A percentile compares a stretch with the other conserved stretches of the same genome.
phyloP scores from a whole-genome alignment of 2,888 invertebrate species.

The Amorpha juglandis region DNA sequence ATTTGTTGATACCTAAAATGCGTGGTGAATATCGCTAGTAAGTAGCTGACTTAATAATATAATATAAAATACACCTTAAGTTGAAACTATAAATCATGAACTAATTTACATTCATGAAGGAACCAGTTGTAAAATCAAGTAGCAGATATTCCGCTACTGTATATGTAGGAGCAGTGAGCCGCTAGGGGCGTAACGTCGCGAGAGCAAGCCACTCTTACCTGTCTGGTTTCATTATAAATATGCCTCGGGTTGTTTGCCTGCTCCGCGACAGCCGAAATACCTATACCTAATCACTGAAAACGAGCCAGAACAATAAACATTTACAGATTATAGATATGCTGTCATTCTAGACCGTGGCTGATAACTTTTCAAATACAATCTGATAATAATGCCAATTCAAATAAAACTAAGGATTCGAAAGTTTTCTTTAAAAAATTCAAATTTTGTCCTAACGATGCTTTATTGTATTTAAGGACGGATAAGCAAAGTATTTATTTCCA shows the following conservation, averaged over 20 bases:
- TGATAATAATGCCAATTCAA: neutral
- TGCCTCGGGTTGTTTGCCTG: slow-evolving; percentile 58
- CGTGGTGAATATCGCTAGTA: neutral
- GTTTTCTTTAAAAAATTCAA: too few relatives aligned
- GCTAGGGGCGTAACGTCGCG: slow-evolving; percentile 50
- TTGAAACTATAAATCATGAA: neutral
- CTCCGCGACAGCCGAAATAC: slow-evolving; percentile 55
- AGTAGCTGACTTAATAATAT: neutral
- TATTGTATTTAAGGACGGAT: too few relatives aligned
- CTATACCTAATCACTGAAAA: slow-evolving; percentile 53
- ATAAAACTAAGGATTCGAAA: neutral
- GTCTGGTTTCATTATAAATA: slow-evolving; percentile 68
- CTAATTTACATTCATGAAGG: slow-evolving; percentile 15
- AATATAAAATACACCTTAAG: slow-evolving; percentile 4
- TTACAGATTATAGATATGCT: slow-evolving; percentile 23
- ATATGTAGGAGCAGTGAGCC: slow-evolving; percentile 40
- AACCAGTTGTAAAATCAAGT: slow-evolving; percentile 36
- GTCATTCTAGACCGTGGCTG: neutral
- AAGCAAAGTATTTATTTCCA: too few relatives aligned
- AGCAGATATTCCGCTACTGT: slow-evolving; percentile 42
- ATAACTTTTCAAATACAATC: neutral
- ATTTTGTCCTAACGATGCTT: too few relatives aligned
- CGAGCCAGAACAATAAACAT: slow-evolving; percentile 41
- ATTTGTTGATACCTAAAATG: neutral
- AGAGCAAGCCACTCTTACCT: slow-evolving; percentile 51